These are phyloP conservation scores for Apis dorsata DNA, from an alignment of 1,140 invertebrate species.

Conservation along the genomic window DNA sequence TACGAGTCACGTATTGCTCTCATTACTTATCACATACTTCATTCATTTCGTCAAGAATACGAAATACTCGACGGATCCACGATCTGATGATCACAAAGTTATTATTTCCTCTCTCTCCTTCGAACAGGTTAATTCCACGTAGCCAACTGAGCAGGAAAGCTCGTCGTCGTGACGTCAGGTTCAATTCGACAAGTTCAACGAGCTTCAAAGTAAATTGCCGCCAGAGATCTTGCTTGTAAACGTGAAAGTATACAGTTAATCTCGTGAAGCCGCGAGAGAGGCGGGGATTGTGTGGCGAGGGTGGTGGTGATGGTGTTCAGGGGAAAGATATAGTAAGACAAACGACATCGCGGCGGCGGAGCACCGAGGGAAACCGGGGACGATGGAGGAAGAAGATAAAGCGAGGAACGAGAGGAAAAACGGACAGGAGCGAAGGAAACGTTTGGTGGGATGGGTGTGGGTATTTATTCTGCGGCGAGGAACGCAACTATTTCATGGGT, in stretches of 20 bases:
- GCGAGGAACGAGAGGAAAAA: slow-evolving; percentile 33
- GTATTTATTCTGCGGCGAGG: slow-evolving; percentile 64
- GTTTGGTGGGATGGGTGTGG: slow-evolving; percentile 1
- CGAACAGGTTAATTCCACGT: too few relatives aligned
- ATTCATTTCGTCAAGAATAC: too few relatives aligned
- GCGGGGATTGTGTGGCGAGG: slow-evolving; percentile 15
- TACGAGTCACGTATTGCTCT: too few relatives aligned
- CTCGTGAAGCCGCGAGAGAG: slow-evolving; percentile 49
- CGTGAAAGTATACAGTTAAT: slow-evolving; percentile 46
- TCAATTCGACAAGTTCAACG: slow-evolving; percentile 22
- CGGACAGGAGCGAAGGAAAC: slow-evolving; percentile 24
- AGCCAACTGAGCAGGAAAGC: too few relatives aligned
- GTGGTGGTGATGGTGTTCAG: background rate
- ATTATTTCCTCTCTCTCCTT: too few relatives aligned
- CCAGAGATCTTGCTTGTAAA: slow-evolving; percentile 25
- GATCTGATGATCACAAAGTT: too few relatives aligned
- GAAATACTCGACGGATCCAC: background rate
- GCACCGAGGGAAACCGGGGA: slow-evolving; percentile 14
- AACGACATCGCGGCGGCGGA: slow-evolving; percentile 44
- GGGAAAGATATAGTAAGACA: slow-evolving; percentile 58
- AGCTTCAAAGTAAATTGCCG: slow-evolving; percentile 27
- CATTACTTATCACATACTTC: too few relatives aligned
- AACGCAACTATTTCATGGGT: slow-evolving; percentile 58
- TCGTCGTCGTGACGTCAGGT: background rate
- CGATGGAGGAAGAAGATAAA: slow-evolving; percentile 53